Evolutionary conservation across 2,113 vertebrate genomes (phyloP).

Genomic region (Ceyx margarethae): DNA sequence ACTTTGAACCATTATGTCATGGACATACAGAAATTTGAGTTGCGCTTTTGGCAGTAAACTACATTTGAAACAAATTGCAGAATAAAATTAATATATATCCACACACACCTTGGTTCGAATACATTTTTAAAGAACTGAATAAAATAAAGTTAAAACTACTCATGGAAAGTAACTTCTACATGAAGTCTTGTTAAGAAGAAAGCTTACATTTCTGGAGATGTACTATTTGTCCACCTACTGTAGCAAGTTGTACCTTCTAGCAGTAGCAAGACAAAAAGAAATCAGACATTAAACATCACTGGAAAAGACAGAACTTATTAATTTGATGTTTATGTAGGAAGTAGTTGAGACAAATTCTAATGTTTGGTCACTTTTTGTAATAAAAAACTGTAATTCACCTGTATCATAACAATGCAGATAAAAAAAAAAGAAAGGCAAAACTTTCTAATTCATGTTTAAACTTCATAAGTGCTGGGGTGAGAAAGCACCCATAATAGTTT

Average conservation of each 20-base stretch:
- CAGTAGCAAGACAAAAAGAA: constrained; percentile 39
- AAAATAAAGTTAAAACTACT: neutral
- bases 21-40: neutral
- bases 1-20: neutral
- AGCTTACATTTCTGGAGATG: constrained; percentile 36
- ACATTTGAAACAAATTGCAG: neutral
- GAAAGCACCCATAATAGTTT: neutral
- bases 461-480: neutral
- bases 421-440: neutral
- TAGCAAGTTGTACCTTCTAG: constrained; percentile 5
- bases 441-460: neutral
- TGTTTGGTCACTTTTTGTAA: neutral
- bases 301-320: neutral
- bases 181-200: neutral
- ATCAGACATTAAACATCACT: constrained; percentile 20
- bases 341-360: neutral
- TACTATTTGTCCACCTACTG: constrained; percentile 39
- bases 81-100: neutral
- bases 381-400: neutral
- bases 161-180: neutral
- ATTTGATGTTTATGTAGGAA: neutral
- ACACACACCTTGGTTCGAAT: neutral
- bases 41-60: neutral
- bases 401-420: neutral
- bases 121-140: neutral